Base-by-base conservation (phyloP, 2,888 invertebrate genomes). In the Tachystola acroxantha region DNA sequence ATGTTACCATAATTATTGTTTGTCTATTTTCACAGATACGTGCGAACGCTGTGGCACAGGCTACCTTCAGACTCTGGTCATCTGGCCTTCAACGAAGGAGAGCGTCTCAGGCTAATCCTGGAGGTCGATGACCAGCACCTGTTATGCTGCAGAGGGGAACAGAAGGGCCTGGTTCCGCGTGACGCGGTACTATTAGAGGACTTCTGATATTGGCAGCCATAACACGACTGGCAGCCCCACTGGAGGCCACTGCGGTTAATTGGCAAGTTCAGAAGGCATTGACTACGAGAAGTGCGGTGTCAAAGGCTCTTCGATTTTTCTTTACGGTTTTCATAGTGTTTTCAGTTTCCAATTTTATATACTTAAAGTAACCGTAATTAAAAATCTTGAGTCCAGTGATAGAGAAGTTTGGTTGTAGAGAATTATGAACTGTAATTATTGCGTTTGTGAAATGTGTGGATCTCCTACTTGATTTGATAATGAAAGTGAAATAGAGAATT, bases 61-160 rank as follows among this genome's bases (percentile, higher is more conserved):
- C 74, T 92, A 39, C 92, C 93, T n/a, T 92, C 93, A 1, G 93
- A 93, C 61, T 93, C 92, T 32, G 94, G 93, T 7, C 94, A 94
- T 58, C 81, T 94, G 25, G 91, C 93, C 9, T 94, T 93, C 77
- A 92, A 91, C 64, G 93, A 93, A 67, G 93, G 93, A 10, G 94
- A 94, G 64, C 88, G 90, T 28, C 82, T 94, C 31, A 90, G 91
- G 43, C 89, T 94, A 22, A 91, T 94, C 32, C 79, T 94, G 16
- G 93, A 94, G 57, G 93, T 94, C 30, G 94, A 94, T 67, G 90
- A 89, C 57, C 92, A 92, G 54, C 92, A 93, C 89, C 71, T 94
- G 48, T 75, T 94, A 39, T 94, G 94, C 68, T 92, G 93, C 57
- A 84, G 92, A 50, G 93, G 93, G 5, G 92, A 92, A 25, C 91